These are phyloP conservation scores for Buathra laborator DNA, from an alignment of 2,888 invertebrate species.

Conservation along the genomic window DNA sequence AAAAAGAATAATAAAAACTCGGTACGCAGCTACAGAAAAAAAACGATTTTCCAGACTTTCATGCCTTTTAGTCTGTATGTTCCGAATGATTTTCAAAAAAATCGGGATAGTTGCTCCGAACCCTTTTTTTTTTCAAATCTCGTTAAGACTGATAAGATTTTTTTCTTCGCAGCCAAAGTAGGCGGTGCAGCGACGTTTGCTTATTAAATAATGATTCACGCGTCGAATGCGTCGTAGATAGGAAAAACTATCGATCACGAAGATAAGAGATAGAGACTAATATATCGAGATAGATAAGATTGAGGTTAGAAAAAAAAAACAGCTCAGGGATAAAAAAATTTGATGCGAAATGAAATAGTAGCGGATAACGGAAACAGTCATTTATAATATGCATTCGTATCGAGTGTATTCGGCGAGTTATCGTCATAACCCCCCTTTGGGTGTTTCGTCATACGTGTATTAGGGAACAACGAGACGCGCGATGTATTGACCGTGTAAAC, in stretches of 20 bases:
- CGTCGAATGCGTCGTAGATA: not conserved
- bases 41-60: too few relatives aligned
- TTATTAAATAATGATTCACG: constrained; percentile 1
- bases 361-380: not conserved
- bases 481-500: constrained; percentile 32
- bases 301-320: not conserved
- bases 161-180: not conserved
- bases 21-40: too few relatives aligned
- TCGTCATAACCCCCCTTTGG: not conserved
- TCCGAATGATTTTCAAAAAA: too few relatives aligned
- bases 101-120: not conserved
- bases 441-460: not conserved
- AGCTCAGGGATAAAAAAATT: not conserved
- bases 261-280: not conserved
- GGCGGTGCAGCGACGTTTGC: not conserved
- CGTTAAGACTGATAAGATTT: not conserved
- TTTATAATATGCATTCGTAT: not conserved
- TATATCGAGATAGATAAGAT: constrained; percentile 13
- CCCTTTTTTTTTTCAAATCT: not conserved
- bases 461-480: not conserved
- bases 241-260: constrained; percentile 23
- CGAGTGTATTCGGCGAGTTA: not conserved
- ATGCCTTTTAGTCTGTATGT: too few relatives aligned
- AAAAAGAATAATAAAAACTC: not conserved
- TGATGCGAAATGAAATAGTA: not conserved